Evolutionary conservation across 2,797 vertebrate genomes (phyloP).

Genomic region (Oceanodroma leucorhoa): DNA sequence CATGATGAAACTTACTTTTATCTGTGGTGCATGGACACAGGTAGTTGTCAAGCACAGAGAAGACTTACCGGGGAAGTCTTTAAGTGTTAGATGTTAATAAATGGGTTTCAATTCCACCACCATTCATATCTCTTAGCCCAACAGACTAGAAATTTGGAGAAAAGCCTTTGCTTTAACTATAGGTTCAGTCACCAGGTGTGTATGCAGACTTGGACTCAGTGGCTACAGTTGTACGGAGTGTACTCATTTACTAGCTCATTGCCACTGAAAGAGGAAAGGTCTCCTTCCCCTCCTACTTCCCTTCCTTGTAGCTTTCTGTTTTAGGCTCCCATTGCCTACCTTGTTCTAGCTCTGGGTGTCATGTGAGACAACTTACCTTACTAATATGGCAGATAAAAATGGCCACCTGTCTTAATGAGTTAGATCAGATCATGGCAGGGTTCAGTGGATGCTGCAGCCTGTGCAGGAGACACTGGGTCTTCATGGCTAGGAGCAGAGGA

Average conservation of each 20-base stretch:
- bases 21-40: rapidly evolving
- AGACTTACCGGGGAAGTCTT: background rate
- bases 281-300: background rate
- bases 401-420: background rate
- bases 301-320: background rate
- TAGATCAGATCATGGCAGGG: background rate
- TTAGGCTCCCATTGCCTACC: background rate
- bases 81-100: background rate
- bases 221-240: background rate
- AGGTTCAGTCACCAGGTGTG: background rate
- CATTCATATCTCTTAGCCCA: background rate
- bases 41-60: background rate
- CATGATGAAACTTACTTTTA: background rate
- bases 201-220: background rate
- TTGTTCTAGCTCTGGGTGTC: background rate
- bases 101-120: background rate
- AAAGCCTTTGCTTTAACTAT: background rate
- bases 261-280: background rate
- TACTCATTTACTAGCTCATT: background rate
- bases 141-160: background rate
- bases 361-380: background rate
- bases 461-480: background rate
- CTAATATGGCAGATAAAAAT: background rate
- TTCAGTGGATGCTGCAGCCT: background rate
- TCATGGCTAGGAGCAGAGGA: background rate